These are phyloP conservation scores for Agrochola macilenta DNA, from an alignment of 2,888 invertebrate genomes.

Conservation along the genomic window DNA sequence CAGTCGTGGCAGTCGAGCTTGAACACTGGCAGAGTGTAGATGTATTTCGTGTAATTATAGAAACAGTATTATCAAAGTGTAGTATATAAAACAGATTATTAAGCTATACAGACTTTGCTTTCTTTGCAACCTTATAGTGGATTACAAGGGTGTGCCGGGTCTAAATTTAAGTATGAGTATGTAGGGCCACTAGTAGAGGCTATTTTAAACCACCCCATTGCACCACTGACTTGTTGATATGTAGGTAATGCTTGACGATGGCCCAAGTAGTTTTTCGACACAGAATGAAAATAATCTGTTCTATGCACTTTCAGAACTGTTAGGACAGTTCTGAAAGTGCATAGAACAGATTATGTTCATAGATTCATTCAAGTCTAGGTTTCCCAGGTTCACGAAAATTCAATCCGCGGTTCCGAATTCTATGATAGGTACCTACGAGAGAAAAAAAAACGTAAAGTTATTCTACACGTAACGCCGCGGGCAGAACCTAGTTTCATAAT, in stretches of 20 bases:
- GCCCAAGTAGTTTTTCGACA: not conserved
- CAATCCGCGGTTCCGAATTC: not conserved
- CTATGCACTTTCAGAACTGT: not conserved
- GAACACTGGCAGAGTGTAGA: no score
- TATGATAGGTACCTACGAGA: not conserved
- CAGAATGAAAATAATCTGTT: not conserved
- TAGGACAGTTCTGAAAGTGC: no score
- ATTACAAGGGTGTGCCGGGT: no score
- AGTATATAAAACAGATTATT: no score
- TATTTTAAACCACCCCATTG: not conserved
- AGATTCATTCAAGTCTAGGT: not conserved
- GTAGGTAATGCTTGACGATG: not conserved
- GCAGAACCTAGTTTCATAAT: slow-evolving; percentile 10
- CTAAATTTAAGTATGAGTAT: no score
- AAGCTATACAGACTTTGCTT: no score
- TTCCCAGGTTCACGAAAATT: not conserved
- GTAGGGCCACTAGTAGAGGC: no score
- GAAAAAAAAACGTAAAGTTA: not conserved
- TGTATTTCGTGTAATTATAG: no score
- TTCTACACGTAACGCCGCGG: not conserved
- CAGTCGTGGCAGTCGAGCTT: no score
- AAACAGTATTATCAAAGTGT: no score
- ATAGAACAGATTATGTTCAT: no score
- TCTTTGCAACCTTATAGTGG: no score
- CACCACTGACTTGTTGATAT: not conserved